These are phyloP conservation scores for Craniophora ligustri DNA, from an alignment of 2,888 invertebrate species.

Conservation along the genomic window DNA sequence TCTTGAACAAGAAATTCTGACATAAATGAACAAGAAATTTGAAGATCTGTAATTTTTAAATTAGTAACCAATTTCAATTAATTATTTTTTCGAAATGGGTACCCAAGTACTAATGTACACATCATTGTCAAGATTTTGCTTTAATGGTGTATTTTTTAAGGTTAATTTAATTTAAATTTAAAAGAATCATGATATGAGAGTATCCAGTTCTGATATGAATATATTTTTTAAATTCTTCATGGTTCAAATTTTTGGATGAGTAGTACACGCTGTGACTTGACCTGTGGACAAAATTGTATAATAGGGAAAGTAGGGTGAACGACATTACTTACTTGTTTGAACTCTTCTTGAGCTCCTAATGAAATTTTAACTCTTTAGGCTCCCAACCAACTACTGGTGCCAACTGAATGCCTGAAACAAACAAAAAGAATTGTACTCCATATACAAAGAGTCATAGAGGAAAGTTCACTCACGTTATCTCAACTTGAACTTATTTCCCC, in stretches of 20 bases:
- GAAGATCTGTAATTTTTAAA: constrained; percentile 13
- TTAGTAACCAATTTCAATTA: constrained; percentile 17
- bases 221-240: constrained; percentile 23
- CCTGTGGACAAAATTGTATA: constrained; percentile 71
- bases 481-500: not conserved
- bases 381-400: constrained; percentile 76
- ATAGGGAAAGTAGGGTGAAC: constrained; percentile 57
- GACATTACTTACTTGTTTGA: constrained; percentile 84
- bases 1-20: constrained; percentile 2
- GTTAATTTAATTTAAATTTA: no score
- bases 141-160: no score
- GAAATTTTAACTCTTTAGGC: constrained; percentile 86
- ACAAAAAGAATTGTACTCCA: constrained; percentile 7
- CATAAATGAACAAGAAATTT: constrained; percentile 35
- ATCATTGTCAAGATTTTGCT: no score
- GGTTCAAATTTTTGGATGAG: constrained; percentile 15
- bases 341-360: constrained; percentile 85
- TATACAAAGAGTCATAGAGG: no score
- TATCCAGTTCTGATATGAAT: no score
- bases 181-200: no score
- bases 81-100: constrained; percentile 2
- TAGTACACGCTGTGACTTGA: constrained; percentile 5
- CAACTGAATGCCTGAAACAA: constrained; percentile 85
- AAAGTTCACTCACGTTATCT: no score
- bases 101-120: no score